A percentile compares a stretch with the other conserved stretches of the same genome.
Evolutionary conservation across 2,888 invertebrate species (phyloP).

Genomic region (Torymus tubicola): DNA sequence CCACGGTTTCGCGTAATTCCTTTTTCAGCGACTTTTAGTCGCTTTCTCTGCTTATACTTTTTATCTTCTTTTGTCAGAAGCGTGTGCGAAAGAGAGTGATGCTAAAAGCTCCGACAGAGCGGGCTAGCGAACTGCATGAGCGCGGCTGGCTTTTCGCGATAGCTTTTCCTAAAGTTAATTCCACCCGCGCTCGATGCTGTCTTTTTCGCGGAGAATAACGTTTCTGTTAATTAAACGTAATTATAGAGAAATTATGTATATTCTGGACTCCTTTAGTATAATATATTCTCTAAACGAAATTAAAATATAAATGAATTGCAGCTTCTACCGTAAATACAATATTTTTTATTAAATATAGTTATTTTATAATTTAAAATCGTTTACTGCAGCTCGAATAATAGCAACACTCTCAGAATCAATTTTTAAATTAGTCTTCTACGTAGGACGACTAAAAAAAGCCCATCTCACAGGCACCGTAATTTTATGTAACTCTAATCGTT

Average conservation of each 20-base stretch:
- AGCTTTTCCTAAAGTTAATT: slow-evolving; percentile 42
- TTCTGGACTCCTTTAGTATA: background rate
- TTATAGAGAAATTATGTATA: slow-evolving; percentile 6
- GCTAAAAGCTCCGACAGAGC: slow-evolving; percentile 30
- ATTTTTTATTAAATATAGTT: no score
- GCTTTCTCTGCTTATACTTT: background rate
- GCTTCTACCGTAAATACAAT: no score
- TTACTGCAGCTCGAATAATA: no score
- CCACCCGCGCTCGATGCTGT: slow-evolving; percentile 10
- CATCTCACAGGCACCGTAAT: background rate
- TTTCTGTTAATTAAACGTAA: slow-evolving; percentile 27
- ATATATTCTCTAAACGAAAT: no score
- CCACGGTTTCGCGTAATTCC: slow-evolving; percentile 23
- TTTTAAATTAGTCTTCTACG: no score
- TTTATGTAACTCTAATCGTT: slow-evolving; percentile 49
- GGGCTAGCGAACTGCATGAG: slow-evolving; percentile 1
- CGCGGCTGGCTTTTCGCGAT: background rate
- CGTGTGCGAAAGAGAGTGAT: background rate
- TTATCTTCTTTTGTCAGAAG: slow-evolving; percentile 35
- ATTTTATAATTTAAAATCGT: no score
- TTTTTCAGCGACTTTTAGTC: slow-evolving; percentile 41
- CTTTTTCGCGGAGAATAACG: slow-evolving; percentile 19
- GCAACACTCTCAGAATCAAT: no score
- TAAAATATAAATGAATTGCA: no score
- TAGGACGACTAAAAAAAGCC: background rate